phyloP scores from a whole-genome alignment of 2,888 invertebrate species.

The Ichneumon xanthorius region DNA sequence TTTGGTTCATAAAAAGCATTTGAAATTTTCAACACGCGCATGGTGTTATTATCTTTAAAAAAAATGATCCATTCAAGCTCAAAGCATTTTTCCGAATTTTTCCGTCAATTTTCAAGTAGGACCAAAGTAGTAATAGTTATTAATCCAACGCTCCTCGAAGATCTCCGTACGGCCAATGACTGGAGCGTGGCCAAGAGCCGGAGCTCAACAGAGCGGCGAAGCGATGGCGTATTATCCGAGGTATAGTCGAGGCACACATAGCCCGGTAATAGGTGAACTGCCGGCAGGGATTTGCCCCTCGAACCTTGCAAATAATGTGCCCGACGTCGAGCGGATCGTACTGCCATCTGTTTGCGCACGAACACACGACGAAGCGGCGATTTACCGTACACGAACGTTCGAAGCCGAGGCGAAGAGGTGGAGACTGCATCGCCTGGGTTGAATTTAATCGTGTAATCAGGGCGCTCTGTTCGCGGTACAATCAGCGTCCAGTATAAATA shows the following conservation, averaged over 20 bases:
- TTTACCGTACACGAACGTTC: neutral
- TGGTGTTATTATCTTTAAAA: too few relatives aligned
- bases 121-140: too few relatives aligned
- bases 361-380: neutral
- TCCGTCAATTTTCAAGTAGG: too few relatives aligned
- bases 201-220: neutral
- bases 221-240: neutral
- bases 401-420: neutral
- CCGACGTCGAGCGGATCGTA: constrained; percentile 6
- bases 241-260: neutral
- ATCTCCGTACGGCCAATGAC: neutral
- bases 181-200: neutral
- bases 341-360: constrained; percentile 9
- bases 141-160: neutral
- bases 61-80: too few relatives aligned
- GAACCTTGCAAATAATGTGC: constrained; percentile 39
- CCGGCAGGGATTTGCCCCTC: constrained; percentile 22
- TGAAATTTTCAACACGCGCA: too few relatives aligned
- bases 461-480: constrained; percentile 21
- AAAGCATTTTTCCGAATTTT: too few relatives aligned
- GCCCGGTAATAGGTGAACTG: constrained; percentile 12
- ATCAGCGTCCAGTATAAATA: constrained; percentile 52
- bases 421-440: constrained; percentile 35
- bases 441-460: constrained; percentile 58
- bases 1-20: neutral